Base-by-base conservation (phyloP, 1,140 invertebrate species). In the Lordiphosa clarofinis region DNA sequence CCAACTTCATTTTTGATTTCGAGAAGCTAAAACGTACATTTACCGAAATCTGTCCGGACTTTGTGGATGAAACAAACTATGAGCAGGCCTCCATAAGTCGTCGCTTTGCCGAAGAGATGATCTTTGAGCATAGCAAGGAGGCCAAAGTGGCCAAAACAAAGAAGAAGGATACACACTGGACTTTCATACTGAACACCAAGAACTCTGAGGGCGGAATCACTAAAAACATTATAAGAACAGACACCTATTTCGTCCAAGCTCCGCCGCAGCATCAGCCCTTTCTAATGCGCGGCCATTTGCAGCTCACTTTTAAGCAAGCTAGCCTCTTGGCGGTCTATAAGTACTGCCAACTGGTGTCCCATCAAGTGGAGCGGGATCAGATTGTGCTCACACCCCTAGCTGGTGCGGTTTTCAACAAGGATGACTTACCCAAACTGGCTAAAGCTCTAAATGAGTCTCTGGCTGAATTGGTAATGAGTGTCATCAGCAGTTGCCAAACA, bases 401-500 rank as follows among this genome's bases (percentile, higher is more conserved):
- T 0, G 75, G 75, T 4, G 71, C 62, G 1, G 56, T 81, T 0
- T 81, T 74, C 36, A 35, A 43, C 12, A 48, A 54, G 9, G 54
- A 74, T 8, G 58, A 67, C 4, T 46, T 81, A 6, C 56, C 66
- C 5, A 40, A 56, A 9, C 28, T 81, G 53, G 75, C 75, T 2
- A 15, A 21, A 0, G 66, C 48, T 8, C 13, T 81, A 7, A n/a
- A 15, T 0, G 66, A 81, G 9, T 62, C 71, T 1, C 44, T 79
- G 3, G 19, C 75, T 43, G 6, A 47, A 0, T 36, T 81, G 11
- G 8, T 74, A 0, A 55, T 71, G 61, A 75, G 70, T 2, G 42
- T 81, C 5, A 68, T 81, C 36, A 71, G 75, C 28, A 81, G 75
- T 42, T 81, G 75, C 49, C 75, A 81, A 43, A 81, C 75, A 3